phyloP scores from a whole-genome alignment of 2,888 invertebrate genomes.

The Eupelmus urozonus region DNA sequence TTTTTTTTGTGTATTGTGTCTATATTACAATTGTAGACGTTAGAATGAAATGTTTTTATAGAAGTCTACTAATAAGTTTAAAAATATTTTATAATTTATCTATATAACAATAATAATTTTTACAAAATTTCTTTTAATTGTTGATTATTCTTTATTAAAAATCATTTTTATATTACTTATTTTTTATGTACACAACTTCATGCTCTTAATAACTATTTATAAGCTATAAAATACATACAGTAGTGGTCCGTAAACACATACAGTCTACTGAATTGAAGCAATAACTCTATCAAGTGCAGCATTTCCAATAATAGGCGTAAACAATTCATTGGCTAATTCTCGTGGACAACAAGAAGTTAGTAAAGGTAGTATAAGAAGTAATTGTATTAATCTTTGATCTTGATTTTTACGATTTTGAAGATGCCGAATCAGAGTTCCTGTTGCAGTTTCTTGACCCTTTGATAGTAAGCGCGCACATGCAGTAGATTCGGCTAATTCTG shows the following conservation, averaged over 20 bases:
- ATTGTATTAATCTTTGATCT: conserved; percentile 65
- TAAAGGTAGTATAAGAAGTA: conserved; percentile 69
- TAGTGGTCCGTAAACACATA: neutral
- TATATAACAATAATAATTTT: too few relatives aligned
- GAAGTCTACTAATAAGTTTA: too few relatives aligned
- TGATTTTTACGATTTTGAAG: conserved; percentile 64
- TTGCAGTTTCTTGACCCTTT: conserved; percentile 58
- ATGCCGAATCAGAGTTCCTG: conserved; percentile 67
- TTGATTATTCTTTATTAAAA: too few relatives aligned
- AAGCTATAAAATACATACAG: too few relatives aligned
- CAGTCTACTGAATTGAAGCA: conserved; percentile 68
- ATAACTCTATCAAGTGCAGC: conserved; percentile 70
- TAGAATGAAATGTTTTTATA: too few relatives aligned
- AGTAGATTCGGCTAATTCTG: conserved; percentile 30
- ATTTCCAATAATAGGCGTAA: conserved; percentile 71
- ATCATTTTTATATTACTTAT: too few relatives aligned
- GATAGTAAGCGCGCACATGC: neutral
- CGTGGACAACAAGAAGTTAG: conserved; percentile 69
- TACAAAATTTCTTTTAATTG: too few relatives aligned
- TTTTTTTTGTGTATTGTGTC: too few relatives aligned
- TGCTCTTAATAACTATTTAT: too few relatives aligned
- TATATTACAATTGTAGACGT: too few relatives aligned
- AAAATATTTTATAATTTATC: too few relatives aligned
- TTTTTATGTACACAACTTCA: too few relatives aligned
- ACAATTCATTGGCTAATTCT: conserved; percentile 68